These are phyloP conservation scores for Champsocephalus gunnari DNA, from an alignment of 2,797 vertebrate genomes.

Conservation along the genomic window DNA sequence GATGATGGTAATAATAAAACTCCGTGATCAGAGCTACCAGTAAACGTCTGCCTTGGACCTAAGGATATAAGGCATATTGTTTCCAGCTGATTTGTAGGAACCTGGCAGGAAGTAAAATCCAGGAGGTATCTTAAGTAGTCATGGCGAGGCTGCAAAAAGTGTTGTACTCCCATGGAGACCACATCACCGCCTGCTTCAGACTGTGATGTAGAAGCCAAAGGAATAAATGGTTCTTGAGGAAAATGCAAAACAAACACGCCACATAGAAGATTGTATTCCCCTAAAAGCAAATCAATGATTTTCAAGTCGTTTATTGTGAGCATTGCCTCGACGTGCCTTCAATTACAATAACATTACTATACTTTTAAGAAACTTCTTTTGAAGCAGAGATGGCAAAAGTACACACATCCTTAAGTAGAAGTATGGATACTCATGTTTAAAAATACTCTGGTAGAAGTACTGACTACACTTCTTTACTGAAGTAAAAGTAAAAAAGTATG, in stretches of 20 bases:
- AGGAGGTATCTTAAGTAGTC: slow-evolving; percentile 16
- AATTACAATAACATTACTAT: too few species aligned
- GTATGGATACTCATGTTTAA: too few species aligned
- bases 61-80: slow-evolving; percentile 1
- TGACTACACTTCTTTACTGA: too few species aligned
- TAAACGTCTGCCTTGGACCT: neutral
- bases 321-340: too few species aligned
- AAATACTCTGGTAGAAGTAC: too few species aligned
- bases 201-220: slow-evolving; percentile 15
- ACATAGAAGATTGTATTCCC: neutral
- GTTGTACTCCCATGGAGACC: slow-evolving; percentile 25
- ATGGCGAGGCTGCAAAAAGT: slow-evolving; percentile 22
- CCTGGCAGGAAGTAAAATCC: slow-evolving; percentile 29
- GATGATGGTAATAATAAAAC: neutral
- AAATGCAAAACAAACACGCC: neutral
- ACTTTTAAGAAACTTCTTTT: too few species aligned
- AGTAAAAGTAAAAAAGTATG: too few species aligned
- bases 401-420: too few species aligned
- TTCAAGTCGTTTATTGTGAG: neutral
- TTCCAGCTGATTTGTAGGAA: neutral
- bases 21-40: neutral
- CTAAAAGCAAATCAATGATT: neutral
- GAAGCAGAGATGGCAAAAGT: too few species aligned
- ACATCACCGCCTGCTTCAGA: slow-evolving; percentile 5
- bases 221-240: slow-evolving; percentile 1